A percentile compares a stretch with the other conserved stretches of the same genome.
These are phyloP conservation scores for Theocolax elegans DNA, from an alignment of 1,140 invertebrate species.

Conservation along the genomic window DNA sequence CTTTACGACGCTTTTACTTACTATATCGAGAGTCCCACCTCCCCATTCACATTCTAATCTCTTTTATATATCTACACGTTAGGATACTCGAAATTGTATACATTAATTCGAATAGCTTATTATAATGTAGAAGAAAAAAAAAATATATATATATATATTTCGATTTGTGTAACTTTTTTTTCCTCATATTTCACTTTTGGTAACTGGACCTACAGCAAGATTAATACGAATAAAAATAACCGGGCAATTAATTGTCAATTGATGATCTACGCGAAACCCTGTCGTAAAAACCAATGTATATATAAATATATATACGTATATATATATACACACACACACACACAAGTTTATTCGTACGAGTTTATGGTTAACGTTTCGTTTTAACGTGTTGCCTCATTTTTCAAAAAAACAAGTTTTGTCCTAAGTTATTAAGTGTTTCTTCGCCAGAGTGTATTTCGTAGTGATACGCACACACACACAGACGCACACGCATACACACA, in stretches of 20 bases:
- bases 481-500: no score
- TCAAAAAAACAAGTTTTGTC: slow-evolving; percentile 5
- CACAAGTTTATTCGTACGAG: not conserved
- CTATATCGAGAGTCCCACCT: no score
- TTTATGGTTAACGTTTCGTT: not conserved
- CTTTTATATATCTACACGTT: not conserved
- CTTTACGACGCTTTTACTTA: slow-evolving; percentile 8
- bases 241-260: not conserved
- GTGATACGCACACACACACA: no score
- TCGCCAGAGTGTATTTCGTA: no score
- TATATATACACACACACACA: no score
- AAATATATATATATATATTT: no score
- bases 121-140: no score
- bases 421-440: slow-evolving; percentile 6
- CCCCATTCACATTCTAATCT: not conserved
- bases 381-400: not conserved
- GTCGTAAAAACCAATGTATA: not conserved
- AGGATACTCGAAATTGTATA: not conserved
- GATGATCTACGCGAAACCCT: not conserved
- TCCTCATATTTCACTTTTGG: no score
- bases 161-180: no score
- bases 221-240: no score
- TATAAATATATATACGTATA: not conserved
- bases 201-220: no score
- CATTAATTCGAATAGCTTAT: not conserved